These are phyloP conservation scores for Dermatemys mawii DNA, from an alignment of 2,113 vertebrate species.

Conservation along the genomic window DNA sequence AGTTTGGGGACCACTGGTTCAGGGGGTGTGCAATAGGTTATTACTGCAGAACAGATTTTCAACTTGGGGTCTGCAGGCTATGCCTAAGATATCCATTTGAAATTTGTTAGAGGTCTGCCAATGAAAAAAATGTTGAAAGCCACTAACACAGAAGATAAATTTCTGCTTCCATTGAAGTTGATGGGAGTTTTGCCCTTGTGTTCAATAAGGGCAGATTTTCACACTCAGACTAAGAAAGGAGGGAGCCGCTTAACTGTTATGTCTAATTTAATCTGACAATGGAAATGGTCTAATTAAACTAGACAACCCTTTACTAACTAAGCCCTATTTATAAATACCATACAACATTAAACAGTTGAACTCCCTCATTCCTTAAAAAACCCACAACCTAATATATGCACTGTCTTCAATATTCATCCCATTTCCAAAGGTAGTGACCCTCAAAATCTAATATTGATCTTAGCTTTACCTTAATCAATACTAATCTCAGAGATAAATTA, in stretches of 20 bases:
- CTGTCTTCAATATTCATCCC: slow-evolving; percentile 33
- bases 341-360: not conserved
- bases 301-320: not conserved
- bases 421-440: slow-evolving; percentile 70
- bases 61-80: not conserved
- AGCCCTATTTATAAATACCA: not conserved
- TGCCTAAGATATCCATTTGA: not conserved
- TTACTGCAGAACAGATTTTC: not conserved
- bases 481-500: slow-evolving; percentile 69
- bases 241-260: not conserved
- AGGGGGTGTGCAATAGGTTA: not conserved
- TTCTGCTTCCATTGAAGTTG: not conserved
- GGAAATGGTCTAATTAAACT: not conserved
- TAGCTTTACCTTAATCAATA: slow-evolving; percentile 68
- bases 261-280: not conserved
- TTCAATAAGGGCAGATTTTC: not conserved
- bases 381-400: not conserved
- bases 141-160: not conserved
- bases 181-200: not conserved
- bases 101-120: not conserved
- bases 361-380: not conserved
- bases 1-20: too few species aligned
- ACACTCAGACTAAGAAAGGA: not conserved
- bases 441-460: slow-evolving; percentile 73
- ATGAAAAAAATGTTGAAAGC: not conserved